A percentile compares a stretch with the other conserved stretches of the same genome.
These are phyloP conservation scores for Dexiosoma caninum DNA, from an alignment of 2,888 invertebrate species.

Conservation along the genomic window DNA sequence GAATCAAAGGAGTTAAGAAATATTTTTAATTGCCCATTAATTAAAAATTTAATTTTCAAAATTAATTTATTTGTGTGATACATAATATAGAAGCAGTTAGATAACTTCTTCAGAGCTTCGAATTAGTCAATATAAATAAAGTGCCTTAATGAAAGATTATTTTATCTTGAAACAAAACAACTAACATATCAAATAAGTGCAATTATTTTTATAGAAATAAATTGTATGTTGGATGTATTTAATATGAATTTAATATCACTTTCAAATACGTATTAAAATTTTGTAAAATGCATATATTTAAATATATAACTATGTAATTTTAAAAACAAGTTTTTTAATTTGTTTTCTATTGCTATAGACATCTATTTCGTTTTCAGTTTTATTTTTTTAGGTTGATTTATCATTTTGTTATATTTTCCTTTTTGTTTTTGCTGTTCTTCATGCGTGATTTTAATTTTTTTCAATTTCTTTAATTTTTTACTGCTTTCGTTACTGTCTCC, in stretches of 20 bases:
- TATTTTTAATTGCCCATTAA: no score
- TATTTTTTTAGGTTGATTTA: neutral
- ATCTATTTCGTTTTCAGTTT: neutral
- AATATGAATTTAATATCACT: slow-evolving; percentile 11
- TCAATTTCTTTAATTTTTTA: slow-evolving; percentile 59
- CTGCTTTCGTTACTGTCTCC: neutral
- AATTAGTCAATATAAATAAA: slow-evolving; percentile 42
- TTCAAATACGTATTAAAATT: no score
- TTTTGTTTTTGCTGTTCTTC: neutral
- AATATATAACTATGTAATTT: slow-evolving; percentile 22
- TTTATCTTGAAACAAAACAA: slow-evolving; percentile 18
- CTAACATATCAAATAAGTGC: slow-evolving; percentile 55
- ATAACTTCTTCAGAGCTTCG: neutral
- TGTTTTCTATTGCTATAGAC: neutral
- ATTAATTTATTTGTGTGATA: no score
- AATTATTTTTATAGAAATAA: slow-evolving; percentile 33
- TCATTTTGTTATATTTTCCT: neutral
- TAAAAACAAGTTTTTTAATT: no score
- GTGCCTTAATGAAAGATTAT: slow-evolving; percentile 55
- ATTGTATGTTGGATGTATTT: slow-evolving; percentile 4
- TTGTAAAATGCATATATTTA: no score
- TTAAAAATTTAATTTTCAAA: no score
- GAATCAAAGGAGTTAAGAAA: no score
- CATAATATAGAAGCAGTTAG: no score
- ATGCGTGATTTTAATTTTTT: slow-evolving; percentile 36